Evolutionary conservation across 2,113 vertebrate species (phyloP).

Genomic region (Myocastor coypus): DNA sequence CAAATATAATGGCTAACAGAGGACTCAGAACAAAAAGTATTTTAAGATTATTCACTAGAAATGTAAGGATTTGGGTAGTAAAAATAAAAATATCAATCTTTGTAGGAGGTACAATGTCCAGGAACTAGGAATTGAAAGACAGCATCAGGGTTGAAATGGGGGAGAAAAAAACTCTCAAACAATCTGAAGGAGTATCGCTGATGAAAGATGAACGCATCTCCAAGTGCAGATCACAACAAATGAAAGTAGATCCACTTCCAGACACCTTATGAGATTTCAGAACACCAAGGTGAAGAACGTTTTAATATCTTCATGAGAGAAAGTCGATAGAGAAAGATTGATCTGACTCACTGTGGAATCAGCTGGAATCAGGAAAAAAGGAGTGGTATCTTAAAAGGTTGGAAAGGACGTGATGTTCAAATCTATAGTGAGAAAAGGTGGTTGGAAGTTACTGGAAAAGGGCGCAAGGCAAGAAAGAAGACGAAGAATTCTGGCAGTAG

Average conservation of each 20-base stretch:
- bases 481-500: not conserved
- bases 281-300: conserved; percentile 32
- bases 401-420: conserved; percentile 26
- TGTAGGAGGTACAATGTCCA: not conserved
- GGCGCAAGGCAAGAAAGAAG: conserved; percentile 38
- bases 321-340: conserved; percentile 40
- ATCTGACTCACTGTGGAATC: conserved; percentile 50
- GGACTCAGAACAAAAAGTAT: conserved; percentile 22
- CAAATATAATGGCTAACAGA: not conserved
- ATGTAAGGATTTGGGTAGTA: conserved; percentile 47
- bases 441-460: conserved; percentile 24
- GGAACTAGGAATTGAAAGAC: conserved; percentile 51
- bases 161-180: not conserved
- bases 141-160: not conserved
- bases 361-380: conserved; percentile 12
- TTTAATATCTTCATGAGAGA: conserved; percentile 49
- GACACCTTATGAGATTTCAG: conserved; percentile 29
- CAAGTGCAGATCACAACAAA: conserved; percentile 43
- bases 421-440: conserved; percentile 45
- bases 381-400: not conserved
- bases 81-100: conserved; percentile 38
- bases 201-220: conserved; percentile 19
- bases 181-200: conserved; percentile 35
- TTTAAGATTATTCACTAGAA: conserved; percentile 33
- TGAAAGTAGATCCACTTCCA: conserved; percentile 43